A percentile compares a stretch with the other conserved stretches of the same genome.
Evolutionary conservation across 2,113 vertebrate genomes (phyloP).

Genomic region (Grammomys surdaster): DNA sequence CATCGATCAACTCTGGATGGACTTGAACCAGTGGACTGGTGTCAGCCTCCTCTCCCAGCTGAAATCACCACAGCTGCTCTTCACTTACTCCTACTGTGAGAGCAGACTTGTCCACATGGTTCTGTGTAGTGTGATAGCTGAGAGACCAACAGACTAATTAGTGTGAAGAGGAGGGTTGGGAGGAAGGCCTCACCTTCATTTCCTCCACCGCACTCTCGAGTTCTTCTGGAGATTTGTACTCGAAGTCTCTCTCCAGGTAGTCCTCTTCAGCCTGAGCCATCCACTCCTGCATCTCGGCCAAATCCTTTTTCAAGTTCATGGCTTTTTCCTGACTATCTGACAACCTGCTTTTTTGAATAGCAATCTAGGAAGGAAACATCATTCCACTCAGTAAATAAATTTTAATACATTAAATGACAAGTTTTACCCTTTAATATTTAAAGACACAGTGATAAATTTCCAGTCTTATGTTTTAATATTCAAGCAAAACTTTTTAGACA

Average conservation of each 20-base stretch:
- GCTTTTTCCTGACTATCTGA: constrained; percentile 95
- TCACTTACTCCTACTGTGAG: background rate
- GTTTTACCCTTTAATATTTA: constrained; percentile 9
- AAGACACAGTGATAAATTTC: background rate
- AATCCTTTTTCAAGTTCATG: constrained; percentile 96
- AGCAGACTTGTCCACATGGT: background rate
- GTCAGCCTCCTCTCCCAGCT: background rate
- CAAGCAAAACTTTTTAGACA: background rate
- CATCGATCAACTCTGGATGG: background rate
- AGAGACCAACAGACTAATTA: rapidly evolving
- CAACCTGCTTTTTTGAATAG: constrained; percentile 91
- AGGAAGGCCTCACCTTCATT: constrained; percentile 92
- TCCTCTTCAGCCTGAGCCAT: constrained; percentile 97
- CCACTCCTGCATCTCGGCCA: constrained; percentile 99
- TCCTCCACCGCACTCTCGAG: constrained; percentile 95
- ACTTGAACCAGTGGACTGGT: rapidly evolving
- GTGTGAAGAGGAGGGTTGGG: rapidly evolving
- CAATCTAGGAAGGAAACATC: constrained; percentile 88
- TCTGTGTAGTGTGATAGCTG: rapidly evolving
- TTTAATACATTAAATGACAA: background rate
- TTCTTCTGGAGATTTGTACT: constrained; percentile 97
- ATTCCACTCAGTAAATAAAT: constrained; percentile 45
- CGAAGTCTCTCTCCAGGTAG: constrained; percentile 97
- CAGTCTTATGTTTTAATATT: background rate
- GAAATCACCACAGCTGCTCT: background rate